phyloP scores from a whole-genome alignment of 2,888 invertebrate species.

The Andrena chrysosceles region DNA sequence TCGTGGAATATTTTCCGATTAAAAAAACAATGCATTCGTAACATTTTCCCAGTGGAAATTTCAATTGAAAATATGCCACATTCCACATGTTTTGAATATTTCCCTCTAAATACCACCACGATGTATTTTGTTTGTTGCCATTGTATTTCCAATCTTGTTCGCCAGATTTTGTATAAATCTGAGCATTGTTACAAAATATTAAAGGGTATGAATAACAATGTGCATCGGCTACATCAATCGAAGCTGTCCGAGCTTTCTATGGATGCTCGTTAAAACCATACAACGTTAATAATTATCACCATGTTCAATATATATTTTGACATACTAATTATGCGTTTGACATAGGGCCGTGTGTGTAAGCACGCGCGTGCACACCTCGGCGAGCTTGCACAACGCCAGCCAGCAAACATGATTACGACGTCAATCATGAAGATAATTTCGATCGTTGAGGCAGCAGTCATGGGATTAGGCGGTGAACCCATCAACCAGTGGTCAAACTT shows the following conservation, averaged over 20 bases:
- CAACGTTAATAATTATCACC: slow-evolving; percentile 25
- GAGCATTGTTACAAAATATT: neutral
- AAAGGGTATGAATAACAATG: neutral
- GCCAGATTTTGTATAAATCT: neutral
- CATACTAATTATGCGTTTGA: slow-evolving; percentile 33
- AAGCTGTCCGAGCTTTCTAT: neutral
- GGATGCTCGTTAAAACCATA: neutral
- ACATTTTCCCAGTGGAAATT: neutral
- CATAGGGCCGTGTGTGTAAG: neutral
- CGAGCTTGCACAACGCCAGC: slow-evolving; percentile 1
- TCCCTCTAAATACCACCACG: neutral
- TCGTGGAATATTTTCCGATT: neutral
- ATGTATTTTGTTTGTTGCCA: no score
- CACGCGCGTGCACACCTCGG: neutral
- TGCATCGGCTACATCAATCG: neutral
- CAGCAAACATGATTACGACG: slow-evolving; percentile 23
- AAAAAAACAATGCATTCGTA: neutral
- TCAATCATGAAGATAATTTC: slow-evolving; percentile 64
- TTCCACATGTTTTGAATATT: neutral
- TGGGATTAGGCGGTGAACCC: slow-evolving; percentile 51
- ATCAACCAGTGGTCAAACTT: slow-evolving; percentile 57
- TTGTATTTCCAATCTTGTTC: neutral
- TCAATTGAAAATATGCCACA: neutral
- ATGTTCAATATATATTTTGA: slow-evolving; percentile 40
- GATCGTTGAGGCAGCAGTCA: slow-evolving; percentile 54